These are phyloP conservation scores for Erebia epiphron DNA, from an alignment of 2,888 invertebrate species.

Conservation along the genomic window DNA sequence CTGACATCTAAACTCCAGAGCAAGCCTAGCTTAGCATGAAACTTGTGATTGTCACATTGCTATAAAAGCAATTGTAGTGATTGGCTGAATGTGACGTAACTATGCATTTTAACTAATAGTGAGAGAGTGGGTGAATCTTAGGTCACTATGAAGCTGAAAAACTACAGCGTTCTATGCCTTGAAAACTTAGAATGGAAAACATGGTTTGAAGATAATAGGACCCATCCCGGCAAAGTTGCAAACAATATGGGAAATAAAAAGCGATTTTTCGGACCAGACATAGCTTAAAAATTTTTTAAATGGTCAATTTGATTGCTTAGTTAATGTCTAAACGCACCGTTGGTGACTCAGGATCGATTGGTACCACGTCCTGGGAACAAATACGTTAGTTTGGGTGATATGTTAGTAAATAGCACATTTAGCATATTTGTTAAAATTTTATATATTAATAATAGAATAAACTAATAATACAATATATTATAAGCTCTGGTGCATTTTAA, in stretches of 20 bases:
- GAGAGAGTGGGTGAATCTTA: no score
- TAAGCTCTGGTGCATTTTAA: no score
- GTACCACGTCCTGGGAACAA: conserved; percentile 48
- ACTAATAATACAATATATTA: no score
- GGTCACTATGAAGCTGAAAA: no score
- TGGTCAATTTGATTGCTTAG: conserved; percentile 19
- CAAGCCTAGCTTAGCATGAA: no score
- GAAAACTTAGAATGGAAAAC: neutral
- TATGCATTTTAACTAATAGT: no score
- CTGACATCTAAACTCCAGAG: no score
- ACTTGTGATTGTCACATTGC: no score
- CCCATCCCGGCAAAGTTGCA: neutral
- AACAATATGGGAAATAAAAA: neutral
- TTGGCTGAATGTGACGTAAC: neutral
- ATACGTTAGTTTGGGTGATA: conserved; percentile 30
- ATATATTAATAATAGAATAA: no score
- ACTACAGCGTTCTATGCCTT: neutral
- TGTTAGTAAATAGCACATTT: conserved; percentile 24
- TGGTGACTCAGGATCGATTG: conserved; percentile 47
- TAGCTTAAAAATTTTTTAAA: conserved; percentile 9
- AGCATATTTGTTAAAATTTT: neutral
- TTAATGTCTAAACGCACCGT: conserved; percentile 46
- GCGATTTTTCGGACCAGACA: neutral
- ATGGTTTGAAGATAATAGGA: neutral
- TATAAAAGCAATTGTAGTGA: no score